Percentiles rank a stretch among this genome's conserved stretches.
These are phyloP conservation scores for Picus viridis DNA, from an alignment of 2,797 vertebrate genomes.

Conservation along the genomic window DNA sequence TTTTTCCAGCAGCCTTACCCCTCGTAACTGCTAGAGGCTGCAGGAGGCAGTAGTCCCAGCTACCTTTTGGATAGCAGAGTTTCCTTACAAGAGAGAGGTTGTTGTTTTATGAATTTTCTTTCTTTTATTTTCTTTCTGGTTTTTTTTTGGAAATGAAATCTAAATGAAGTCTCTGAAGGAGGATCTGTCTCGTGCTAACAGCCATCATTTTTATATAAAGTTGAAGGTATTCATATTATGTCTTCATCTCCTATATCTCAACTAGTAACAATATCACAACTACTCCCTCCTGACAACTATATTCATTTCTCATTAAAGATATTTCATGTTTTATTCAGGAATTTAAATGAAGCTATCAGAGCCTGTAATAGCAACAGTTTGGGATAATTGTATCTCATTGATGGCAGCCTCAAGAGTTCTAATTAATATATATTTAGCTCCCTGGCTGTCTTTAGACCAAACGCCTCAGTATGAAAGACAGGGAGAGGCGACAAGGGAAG, in stretches of 20 bases:
- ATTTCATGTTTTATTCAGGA: conserved; percentile 89
- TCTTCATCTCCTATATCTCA: conserved; percentile 82
- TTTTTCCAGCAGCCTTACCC: not conserved
- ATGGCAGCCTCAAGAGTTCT: conserved; percentile 85
- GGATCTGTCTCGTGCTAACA: conserved; percentile 79
- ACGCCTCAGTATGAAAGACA: conserved; percentile 73
- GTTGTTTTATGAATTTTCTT: not conserved
- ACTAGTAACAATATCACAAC: conserved; percentile 81
- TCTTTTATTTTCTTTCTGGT: not conserved
- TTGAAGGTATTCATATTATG: conserved; percentile 79
- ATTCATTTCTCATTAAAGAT: conserved; percentile 86
- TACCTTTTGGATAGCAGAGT: not conserved
- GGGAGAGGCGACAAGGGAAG: conserved; percentile 50
- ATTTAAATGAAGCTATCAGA: conserved; percentile 88
- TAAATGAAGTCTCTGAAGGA: conserved; percentile 75
- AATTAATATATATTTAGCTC: conserved; percentile 88
- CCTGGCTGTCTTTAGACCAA: conserved; percentile 81
- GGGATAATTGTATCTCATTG: conserved; percentile 85
- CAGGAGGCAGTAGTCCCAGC: not conserved
- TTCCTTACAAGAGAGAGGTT: conserved; percentile 37
- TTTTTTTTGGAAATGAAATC: not conserved
- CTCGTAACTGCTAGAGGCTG: not conserved
- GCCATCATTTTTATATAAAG: conserved; percentile 79
- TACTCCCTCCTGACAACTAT: conserved; percentile 83
- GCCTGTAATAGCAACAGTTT: conserved; percentile 83